phyloP scores from a whole-genome alignment of 2,113 vertebrate species.

The Hyperoodon ampullatus region DNA sequence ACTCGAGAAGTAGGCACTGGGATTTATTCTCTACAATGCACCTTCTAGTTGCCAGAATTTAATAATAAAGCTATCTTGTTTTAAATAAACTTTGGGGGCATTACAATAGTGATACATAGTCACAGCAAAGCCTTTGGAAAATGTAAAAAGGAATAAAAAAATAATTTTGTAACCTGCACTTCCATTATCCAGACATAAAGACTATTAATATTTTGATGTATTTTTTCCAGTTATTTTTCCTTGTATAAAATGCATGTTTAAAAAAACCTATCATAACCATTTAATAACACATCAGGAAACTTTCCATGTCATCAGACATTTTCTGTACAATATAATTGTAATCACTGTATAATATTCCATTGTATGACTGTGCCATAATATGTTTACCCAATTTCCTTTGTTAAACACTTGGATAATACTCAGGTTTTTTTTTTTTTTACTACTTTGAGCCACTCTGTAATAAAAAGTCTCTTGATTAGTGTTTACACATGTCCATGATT shows the following conservation, averaged over 20 bases:
- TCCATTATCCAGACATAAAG: not conserved
- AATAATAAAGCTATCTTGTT: not conserved
- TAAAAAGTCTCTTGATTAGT: not conserved
- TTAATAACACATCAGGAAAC: not conserved
- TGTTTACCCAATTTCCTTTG: not conserved
- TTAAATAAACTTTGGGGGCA: not conserved
- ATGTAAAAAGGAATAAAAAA: not conserved
- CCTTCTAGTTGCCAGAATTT: not conserved
- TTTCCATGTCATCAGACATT: not conserved
- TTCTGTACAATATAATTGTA: not conserved
- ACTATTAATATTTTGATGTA: not conserved
- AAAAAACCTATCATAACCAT: not conserved
- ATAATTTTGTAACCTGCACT: not conserved
- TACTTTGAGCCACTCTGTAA: not conserved
- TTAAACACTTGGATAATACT: not conserved
- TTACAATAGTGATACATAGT: not conserved
- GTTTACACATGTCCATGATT: not conserved
- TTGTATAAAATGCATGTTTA: not conserved
- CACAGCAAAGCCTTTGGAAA: not conserved
- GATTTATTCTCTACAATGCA: not conserved
- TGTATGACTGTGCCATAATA: fast-evolving
- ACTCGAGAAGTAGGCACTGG: not conserved
- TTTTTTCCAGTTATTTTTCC: constrained; percentile 2
- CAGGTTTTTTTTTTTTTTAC: not conserved
- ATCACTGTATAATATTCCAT: not conserved